Evolutionary conservation across 2,113 vertebrate species (phyloP), one percentile per base, ranked within the genome.

Genomic region (Heliornis fulica): DNA sequence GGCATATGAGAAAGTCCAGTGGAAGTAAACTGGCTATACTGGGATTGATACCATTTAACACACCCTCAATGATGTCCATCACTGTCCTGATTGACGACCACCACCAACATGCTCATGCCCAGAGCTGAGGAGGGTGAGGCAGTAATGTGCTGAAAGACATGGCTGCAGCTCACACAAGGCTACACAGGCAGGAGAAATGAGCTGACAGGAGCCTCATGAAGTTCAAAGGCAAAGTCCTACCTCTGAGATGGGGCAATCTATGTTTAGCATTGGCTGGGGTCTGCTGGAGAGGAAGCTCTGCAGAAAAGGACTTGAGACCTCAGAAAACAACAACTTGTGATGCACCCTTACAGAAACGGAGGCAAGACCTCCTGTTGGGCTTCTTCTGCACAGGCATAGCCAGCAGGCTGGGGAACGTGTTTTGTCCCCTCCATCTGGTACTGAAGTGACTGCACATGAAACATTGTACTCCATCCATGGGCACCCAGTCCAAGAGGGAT

Each of bases 331-430:
- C 16, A 53, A 5, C 2, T n/a, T n/a, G n/a, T n/a, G n/a, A n/a
- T n/a, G 14, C 9, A 72, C 8, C 48, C 36, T 77, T 46, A 46
- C 69, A 81, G 28, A 54, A 84, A 6, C 3, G 17, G 54, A 50
- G 10, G 17, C 31, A 34, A n/a, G 65, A 20, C 7, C 6, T 51
- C n/a, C 1, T 14, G 4, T 31, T 28, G 36, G 14, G 66, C 40
- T 72, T 48, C 43, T 83, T 46, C 23, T 85, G 38, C 26, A 11
- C 26, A 68, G 28, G 10, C 0, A 0, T 12, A 72, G 38, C 8
- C 57, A 56, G 40, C 0, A 0, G 76, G 9, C 21, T 43, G 50
- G 50, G 13, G 48, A 86, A 77, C 2, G 6, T 3, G 13, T 15
- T 72, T 48, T 45, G 61, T 77, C 48, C 26, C 26, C 28, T 50